Evolutionary conservation across 2,113 vertebrate genomes (phyloP), one percentile per base, ranked within the genome.

Genomic region (Petaurus breviceps): DNA sequence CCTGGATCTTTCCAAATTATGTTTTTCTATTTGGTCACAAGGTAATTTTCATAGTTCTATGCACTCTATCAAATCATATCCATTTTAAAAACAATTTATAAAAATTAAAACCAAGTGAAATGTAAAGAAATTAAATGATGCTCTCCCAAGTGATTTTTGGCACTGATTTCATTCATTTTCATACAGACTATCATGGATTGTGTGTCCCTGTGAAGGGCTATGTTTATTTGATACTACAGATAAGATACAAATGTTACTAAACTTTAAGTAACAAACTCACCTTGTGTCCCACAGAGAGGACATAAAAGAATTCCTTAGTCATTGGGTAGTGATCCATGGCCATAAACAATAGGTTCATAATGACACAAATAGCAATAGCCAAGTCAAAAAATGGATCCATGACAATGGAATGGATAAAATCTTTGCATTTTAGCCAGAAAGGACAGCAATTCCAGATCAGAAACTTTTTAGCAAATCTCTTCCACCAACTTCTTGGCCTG

Each of bases 401-500:
- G 47, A 97, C 53, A 95, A 98, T 92, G 37, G 12, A 77, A 50
- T 96, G 84, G 89, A 93, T 14, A 95, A 96, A 95, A 1, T 96
- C 92, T 94, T 93, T 97, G 47, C 96, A 31, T 95, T 98, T 98
- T 93, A 96, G 11, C 98, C 98, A 98, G 94, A 95, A 96, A 0
- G 97, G 97, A 94, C 68, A 98, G 94, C 97, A 98, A 57, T 97
- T 93, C 98, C 98, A 98, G 89, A 97, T 97, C 25, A 97, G 95
- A 28, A 96, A 93, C 25, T 28, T 94, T 96, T 96, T 97, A 89
- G 92, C 55, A 97, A 96, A 95, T 92, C 47, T 97, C 90, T 97
- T 53, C 93, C 97, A 98, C 77, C 99, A 99, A 96, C 99, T 99
- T 98, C 99, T 99, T 97, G 99, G 98, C 91, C 98, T 99, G 3